These are phyloP conservation scores for Pemphredon lugubris DNA, from an alignment of 2,888 invertebrate genomes.

Conservation along the genomic window DNA sequence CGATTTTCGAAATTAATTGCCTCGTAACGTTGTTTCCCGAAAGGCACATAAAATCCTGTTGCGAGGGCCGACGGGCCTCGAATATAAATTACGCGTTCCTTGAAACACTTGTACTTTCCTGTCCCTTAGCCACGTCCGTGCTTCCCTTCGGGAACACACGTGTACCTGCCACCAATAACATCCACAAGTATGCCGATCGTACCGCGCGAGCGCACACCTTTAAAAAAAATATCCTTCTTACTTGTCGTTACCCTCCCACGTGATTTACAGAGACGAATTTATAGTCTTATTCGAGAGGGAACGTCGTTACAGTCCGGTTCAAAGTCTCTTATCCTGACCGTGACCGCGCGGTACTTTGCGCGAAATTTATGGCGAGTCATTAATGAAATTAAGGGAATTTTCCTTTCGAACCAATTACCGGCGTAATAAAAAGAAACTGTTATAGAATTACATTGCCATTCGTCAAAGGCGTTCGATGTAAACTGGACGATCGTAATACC, in stretches of 20 bases:
- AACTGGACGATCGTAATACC: too few relatives aligned
- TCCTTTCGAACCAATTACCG: too few relatives aligned
- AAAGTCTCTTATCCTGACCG: slow-evolving; percentile 40
- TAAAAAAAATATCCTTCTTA: slow-evolving; percentile 31
- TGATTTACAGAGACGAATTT: slow-evolving; percentile 76
- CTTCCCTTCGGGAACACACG: slow-evolving; percentile 66
- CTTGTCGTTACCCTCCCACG: slow-evolving; percentile 63
- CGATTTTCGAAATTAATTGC: slow-evolving; percentile 69
- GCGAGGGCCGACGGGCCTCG: slow-evolving; percentile 62
- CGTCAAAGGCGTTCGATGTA: too few relatives aligned
- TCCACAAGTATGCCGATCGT: slow-evolving; percentile 41
- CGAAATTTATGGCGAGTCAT: too few relatives aligned
- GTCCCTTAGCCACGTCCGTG: slow-evolving; percentile 59
- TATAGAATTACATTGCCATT: too few relatives aligned
- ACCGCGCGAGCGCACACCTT: slow-evolving; percentile 15
- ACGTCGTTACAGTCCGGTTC: slow-evolving; percentile 47
- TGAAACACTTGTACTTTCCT: slow-evolving; percentile 64
- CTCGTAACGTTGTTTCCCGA: slow-evolving; percentile 74
- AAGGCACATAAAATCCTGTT: slow-evolving; percentile 73
- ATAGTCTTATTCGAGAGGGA: slow-evolving; percentile 71
- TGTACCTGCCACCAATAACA: slow-evolving; percentile 66
- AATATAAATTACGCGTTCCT: slow-evolving; percentile 72
- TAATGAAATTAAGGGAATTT: too few relatives aligned
- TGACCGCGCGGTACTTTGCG: too few relatives aligned
- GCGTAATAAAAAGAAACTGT: too few relatives aligned